Evolutionary conservation across 1,140 invertebrate species (phyloP).

Genomic region (Pseudachorutes palmiensis): DNA sequence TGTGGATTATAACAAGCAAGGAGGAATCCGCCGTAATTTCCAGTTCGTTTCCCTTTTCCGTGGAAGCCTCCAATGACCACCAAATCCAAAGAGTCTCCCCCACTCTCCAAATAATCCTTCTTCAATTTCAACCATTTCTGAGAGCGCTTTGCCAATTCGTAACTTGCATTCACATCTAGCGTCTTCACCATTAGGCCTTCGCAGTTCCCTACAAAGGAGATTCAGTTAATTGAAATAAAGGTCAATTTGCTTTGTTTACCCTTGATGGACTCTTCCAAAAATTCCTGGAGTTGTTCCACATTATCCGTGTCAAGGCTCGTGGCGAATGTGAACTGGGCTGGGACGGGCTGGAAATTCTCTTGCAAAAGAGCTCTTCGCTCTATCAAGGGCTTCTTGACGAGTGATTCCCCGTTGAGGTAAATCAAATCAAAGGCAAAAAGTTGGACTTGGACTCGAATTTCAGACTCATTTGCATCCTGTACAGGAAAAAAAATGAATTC

Average conservation of each 20-base stretch:
- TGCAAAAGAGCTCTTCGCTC: slow-evolving; percentile 66
- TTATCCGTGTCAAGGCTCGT: slow-evolving; percentile 70
- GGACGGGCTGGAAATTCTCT: slow-evolving; percentile 64
- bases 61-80: slow-evolving; percentile 93
- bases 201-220: slow-evolving; percentile 64
- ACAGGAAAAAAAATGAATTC: slow-evolving; percentile 38
- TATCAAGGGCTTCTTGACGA: slow-evolving; percentile 71
- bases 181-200: slow-evolving; percentile 99
- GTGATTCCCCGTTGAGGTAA: slow-evolving; percentile 81
- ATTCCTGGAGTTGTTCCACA: slow-evolving; percentile 87
- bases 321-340: slow-evolving; percentile 85
- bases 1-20: slow-evolving; percentile 92
- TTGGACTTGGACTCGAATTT: slow-evolving; percentile 96
- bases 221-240: background rate
- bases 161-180: slow-evolving; percentile 81
- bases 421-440: slow-evolving; percentile 97
- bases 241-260: slow-evolving; percentile 44
- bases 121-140: slow-evolving; percentile 97
- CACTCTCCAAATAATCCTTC: slow-evolving; percentile 93
- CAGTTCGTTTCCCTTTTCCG: slow-evolving; percentile 89
- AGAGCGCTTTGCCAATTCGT: slow-evolving; percentile 96
- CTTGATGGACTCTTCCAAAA: slow-evolving; percentile 92
- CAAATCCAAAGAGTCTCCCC: slow-evolving; percentile 87
- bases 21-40: slow-evolving; percentile 90
- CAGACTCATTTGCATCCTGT: slow-evolving; percentile 72